Conservation (phyloP, 2,797 vertebrate genomes). For the Fratercula arctica region DNA sequence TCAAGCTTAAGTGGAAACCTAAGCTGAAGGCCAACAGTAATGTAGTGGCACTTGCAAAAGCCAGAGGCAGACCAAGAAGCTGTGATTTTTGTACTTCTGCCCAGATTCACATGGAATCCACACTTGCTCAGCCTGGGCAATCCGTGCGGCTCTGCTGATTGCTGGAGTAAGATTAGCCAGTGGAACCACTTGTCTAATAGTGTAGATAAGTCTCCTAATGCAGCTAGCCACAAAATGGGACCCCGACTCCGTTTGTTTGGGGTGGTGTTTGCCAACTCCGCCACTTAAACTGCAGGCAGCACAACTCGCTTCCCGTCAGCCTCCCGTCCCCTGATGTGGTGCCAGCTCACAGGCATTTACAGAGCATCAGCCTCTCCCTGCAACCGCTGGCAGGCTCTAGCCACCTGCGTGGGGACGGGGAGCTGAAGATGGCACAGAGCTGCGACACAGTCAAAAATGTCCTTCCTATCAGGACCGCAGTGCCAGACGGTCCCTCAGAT, state of each 20-base stretch:
- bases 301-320: background rate
- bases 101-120: background rate
- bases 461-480: background rate
- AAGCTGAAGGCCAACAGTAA: background rate
- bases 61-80: background rate
- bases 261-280: background rate
- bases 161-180: background rate
- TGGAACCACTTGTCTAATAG: background rate
- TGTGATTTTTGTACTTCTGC: background rate
- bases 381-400: background rate
- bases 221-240: background rate
- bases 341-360: background rate
- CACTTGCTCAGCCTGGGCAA: background rate
- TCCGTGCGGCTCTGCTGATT: background rate
- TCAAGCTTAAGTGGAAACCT: background rate
- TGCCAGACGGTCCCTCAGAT: fast-evolving
- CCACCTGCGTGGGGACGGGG: background rate
- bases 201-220: background rate
- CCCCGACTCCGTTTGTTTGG: background rate
- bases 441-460: background rate
- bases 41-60: background rate
- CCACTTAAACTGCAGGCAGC: background rate
- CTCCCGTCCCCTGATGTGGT: background rate
- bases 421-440: background rate
- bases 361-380: background rate